Percentiles rank a stretch among this genome's conserved stretches.
Evolutionary conservation across 2,797 vertebrate genomes (phyloP).

Genomic region (Spatula versicolor): DNA sequence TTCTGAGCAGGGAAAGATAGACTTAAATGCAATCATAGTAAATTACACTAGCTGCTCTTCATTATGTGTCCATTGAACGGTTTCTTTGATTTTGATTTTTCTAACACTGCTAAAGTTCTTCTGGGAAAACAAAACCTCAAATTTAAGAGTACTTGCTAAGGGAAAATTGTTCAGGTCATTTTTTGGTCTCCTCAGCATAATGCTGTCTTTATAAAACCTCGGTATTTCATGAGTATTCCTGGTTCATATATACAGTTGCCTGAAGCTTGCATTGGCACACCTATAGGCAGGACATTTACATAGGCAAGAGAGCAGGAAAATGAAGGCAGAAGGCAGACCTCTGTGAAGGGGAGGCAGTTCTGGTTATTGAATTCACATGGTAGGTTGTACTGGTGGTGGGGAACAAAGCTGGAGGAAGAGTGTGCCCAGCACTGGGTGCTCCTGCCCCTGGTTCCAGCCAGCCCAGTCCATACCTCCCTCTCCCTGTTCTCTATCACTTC

Average conservation of each 20-base stretch:
- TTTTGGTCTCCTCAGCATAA: background rate
- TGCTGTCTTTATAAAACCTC: background rate
- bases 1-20: background rate
- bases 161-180: background rate
- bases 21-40: constrained; percentile 1
- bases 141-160: background rate
- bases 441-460: background rate
- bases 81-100: constrained; percentile 28
- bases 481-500: background rate
- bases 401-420: background rate
- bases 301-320: background rate
- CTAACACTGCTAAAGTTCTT: background rate
- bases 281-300: background rate
- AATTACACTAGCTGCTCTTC: constrained; percentile 30
- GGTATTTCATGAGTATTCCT: background rate
- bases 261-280: background rate
- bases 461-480: background rate
- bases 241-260: background rate
- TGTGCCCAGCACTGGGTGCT: background rate
- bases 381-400: background rate
- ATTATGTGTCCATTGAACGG: background rate
- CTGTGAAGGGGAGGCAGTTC: background rate
- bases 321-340: background rate
- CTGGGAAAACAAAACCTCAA: background rate
- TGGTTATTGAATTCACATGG: background rate